These are phyloP conservation scores for Frankliniella fusca DNA, from an alignment of 2,888 invertebrate genomes.

Conservation along the genomic window DNA sequence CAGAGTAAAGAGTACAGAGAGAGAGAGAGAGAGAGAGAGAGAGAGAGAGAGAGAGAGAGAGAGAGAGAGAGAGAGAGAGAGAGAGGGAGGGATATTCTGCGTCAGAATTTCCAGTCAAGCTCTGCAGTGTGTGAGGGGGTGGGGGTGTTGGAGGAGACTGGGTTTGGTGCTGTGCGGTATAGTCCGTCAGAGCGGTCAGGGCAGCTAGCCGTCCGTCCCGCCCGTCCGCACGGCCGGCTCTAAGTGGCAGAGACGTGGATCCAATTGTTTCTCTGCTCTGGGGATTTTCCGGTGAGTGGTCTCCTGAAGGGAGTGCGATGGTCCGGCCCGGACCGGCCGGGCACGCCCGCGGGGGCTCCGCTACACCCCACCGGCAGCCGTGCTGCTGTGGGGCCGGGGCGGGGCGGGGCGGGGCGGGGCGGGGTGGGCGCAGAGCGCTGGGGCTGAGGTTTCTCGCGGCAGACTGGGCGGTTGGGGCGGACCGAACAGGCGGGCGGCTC, in stretches of 20 bases:
- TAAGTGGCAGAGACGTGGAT: slow-evolving; percentile 10
- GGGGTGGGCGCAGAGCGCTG: no score
- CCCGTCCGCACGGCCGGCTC: background rate
- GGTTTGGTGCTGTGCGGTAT: background rate
- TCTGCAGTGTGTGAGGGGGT: background rate
- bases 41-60: background rate
- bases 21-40: slow-evolving; percentile 1
- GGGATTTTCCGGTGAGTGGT: slow-evolving; percentile 10
- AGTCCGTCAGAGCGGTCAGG: background rate
- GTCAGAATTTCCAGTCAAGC: background rate
- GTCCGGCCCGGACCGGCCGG: no score
- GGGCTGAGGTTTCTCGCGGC: no score
- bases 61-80: background rate
- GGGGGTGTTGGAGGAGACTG: background rate
- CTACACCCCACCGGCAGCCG: no score
- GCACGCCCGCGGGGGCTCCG: no score
- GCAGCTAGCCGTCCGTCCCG: no score
- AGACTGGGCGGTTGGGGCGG: no score
- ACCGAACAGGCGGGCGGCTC: no score
- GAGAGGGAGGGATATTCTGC: background rate
- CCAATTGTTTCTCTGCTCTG: slow-evolving; percentile 10
- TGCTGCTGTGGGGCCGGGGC: no score
- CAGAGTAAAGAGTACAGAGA: background rate
- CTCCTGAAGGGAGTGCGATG: background rate
- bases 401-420: no score